Evolutionary conservation across 1,140 invertebrate species (phyloP).

Genomic region (Diploscapter pachys): DNA sequence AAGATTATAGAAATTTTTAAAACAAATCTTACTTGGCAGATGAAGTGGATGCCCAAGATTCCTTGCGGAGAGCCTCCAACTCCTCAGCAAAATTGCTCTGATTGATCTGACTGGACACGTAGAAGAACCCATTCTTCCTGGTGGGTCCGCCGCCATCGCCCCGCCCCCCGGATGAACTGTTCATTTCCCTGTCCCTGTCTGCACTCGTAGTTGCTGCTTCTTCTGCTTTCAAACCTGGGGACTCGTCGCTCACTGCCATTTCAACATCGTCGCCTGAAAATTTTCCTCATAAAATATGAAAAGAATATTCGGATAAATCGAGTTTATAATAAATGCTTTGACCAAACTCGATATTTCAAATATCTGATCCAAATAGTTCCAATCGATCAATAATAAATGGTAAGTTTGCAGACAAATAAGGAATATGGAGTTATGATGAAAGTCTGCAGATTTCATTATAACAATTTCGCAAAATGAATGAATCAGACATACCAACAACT

Average conservation of each 20-base stretch:
- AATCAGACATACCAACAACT: too few relatives aligned
- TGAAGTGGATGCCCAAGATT: conserved; percentile 47
- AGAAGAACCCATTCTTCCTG: conserved; percentile 39
- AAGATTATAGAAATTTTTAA: conserved; percentile 1
- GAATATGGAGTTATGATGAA: neutral
- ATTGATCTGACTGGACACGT: conserved; percentile 24
- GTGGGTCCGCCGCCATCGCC: conserved; percentile 22
- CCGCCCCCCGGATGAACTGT: conserved; percentile 13
- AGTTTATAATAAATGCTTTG: neutral
- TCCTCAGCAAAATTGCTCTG: conserved; percentile 51
- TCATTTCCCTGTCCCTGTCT: neutral
- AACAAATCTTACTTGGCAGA: conserved; percentile 16
- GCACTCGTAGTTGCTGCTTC: conserved; percentile 29
- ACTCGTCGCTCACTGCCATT: conserved; percentile 22
- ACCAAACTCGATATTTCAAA: neutral
- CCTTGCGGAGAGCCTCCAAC: conserved; percentile 51
- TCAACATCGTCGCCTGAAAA: conserved; percentile 24
- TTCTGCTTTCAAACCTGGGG: conserved; percentile 22
- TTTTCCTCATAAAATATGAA: conserved; percentile 1
- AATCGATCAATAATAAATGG: neutral
- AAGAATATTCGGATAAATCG: conserved; percentile 16
- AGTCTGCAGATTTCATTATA: neutral
- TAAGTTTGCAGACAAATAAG: neutral
- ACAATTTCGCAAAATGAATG: neutral
- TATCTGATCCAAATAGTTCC: neutral